Evolutionary conservation across 2,888 invertebrate species (phyloP).

Genomic region (Cerastis rubricosa): DNA sequence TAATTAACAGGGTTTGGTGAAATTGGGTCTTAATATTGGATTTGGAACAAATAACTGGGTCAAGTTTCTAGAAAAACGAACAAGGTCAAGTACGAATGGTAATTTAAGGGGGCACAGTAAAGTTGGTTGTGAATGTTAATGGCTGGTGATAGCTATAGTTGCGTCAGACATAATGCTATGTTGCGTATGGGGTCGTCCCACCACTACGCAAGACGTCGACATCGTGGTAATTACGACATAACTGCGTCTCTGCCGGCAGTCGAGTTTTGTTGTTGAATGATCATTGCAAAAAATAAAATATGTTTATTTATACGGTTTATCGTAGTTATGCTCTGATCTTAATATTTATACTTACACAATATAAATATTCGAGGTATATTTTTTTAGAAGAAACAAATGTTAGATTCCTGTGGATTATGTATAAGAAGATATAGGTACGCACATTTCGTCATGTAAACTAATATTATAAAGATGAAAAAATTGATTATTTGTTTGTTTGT

Average conservation of each 20-base stretch:
- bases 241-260: conserved; percentile 13
- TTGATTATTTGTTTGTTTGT: no score
- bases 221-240: conserved; percentile 52
- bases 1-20: conserved; percentile 8
- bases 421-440: not conserved
- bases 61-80: conserved; percentile 39
- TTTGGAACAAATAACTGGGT: conserved; percentile 24
- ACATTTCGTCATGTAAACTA: not conserved
- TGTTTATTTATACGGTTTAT: not conserved
- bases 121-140: conserved; percentile 45
- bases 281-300: conserved; percentile 29
- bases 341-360: not conserved
- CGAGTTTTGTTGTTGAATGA: not conserved
- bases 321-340: not conserved
- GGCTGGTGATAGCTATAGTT: conserved; percentile 42
- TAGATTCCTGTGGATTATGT: no score
- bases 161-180: conserved; percentile 48
- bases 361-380: not conserved
- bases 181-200: conserved; percentile 59
- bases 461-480: no score
- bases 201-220: conserved; percentile 40
- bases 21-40: conserved; percentile 10
- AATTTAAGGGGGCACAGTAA: conserved; percentile 21
- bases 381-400: not conserved
- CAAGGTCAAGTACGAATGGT: conserved; percentile 50